Percentiles rank a stretch among this genome's conserved stretches.
Conservation (phyloP, 2,113 vertebrate genomes). For the Podocnemis expansa region DNA sequence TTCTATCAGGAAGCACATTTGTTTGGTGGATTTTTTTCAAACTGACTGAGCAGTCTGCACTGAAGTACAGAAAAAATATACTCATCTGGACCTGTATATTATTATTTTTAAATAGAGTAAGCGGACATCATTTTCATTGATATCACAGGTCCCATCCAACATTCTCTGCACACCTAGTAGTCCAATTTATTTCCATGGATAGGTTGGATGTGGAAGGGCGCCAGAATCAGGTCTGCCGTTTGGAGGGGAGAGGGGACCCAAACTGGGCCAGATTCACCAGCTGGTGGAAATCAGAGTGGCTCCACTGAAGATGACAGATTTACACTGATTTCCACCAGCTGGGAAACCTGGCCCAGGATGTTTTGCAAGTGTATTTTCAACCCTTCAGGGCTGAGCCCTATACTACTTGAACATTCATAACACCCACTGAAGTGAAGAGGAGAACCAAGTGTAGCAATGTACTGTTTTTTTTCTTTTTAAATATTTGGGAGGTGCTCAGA, state of each 20-base stretch:
- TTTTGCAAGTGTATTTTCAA: conserved; percentile 68
- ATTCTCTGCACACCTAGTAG: not conserved
- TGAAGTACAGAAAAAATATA: not conserved
- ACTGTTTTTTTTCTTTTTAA: conserved; percentile 59
- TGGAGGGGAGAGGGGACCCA: not conserved
- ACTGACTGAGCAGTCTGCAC: not conserved
- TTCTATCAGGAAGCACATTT: not conserved
- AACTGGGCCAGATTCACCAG: not conserved
- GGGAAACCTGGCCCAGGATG: conserved; percentile 19
- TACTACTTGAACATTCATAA: conserved; percentile 56
- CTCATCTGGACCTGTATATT: not conserved
- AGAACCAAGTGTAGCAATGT: conserved; percentile 53
- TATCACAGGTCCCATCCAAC: not conserved
- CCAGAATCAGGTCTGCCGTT: not conserved
- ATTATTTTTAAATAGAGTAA: not conserved
- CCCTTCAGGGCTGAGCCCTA: conserved; percentile 46
- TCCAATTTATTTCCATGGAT: not conserved
- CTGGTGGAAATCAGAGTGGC: not conserved
- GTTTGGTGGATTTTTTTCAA: not conserved
- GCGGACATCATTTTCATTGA: not conserved
- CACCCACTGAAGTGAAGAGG: conserved; percentile 53
- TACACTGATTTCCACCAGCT: conserved; percentile 46
- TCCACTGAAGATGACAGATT: not conserved
- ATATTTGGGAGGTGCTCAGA: conserved; percentile 61
- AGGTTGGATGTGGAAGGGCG: not conserved